Evolutionary conservation across 2,888 invertebrate species (phyloP).

Genomic region (Eutolmus rufibarbis): DNA sequence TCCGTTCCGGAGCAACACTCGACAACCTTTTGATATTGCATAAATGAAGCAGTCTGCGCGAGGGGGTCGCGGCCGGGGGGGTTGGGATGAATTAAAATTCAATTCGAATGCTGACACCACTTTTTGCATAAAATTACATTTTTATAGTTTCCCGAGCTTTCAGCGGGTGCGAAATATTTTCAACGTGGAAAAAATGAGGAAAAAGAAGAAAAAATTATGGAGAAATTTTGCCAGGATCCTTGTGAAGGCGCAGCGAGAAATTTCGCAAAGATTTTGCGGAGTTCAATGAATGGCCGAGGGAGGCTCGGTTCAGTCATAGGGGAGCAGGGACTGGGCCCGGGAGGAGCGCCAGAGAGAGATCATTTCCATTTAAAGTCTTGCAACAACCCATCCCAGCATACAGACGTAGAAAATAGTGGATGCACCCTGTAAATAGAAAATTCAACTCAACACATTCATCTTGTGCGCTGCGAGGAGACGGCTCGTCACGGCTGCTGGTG

Average conservation of each 20-base stretch:
- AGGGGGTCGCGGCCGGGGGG: not conserved
- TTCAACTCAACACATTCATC: slow-evolving; percentile 36
- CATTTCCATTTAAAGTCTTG: slow-evolving; percentile 22
- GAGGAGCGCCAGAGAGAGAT: not conserved
- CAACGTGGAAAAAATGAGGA: not conserved
- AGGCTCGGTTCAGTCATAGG: not conserved
- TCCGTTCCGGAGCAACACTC: not conserved
- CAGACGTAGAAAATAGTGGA: slow-evolving; percentile 11
- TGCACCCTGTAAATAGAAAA: slow-evolving; percentile 33
- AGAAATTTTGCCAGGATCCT: not conserved
- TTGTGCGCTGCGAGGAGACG: not conserved
- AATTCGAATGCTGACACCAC: slow-evolving; percentile 26
- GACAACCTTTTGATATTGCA: not conserved
- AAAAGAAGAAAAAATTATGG: not conserved
- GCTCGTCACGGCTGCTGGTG: slow-evolving; percentile 10
- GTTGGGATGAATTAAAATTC: slow-evolving; percentile 24
- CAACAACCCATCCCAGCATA: slow-evolving; percentile 15
- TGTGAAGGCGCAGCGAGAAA: not conserved
- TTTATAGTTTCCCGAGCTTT: slow-evolving; percentile 18
- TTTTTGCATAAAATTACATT: slow-evolving; percentile 33
- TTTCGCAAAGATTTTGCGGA: slow-evolving; percentile 24
- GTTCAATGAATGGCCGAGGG: slow-evolving; percentile 17
- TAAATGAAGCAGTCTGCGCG: not conserved
- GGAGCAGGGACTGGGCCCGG: not conserved
- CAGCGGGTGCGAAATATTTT: slow-evolving; percentile 11